Percentiles rank a stretch among this genome's conserved stretches.
These are phyloP conservation scores for Platerodrilus igneus DNA, from an alignment of 2,888 invertebrate species.

Conservation along the genomic window DNA sequence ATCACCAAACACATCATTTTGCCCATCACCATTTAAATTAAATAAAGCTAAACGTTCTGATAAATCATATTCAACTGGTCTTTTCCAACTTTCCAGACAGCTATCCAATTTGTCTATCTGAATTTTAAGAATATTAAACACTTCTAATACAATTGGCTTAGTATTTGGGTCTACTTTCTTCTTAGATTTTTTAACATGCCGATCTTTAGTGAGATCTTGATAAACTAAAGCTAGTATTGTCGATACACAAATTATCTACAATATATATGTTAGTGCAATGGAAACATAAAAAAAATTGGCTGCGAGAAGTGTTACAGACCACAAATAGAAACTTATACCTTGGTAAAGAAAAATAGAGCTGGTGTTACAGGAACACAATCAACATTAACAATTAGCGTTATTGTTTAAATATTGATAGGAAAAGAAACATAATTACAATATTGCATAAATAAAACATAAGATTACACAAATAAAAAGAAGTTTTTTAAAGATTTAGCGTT, in stretches of 20 bases:
- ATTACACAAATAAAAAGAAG: too few species aligned
- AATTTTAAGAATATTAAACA: constrained; percentile 34
- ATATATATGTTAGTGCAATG: too few species aligned
- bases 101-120: constrained; percentile 46
- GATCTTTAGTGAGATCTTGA: constrained; percentile 51
- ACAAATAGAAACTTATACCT: too few species aligned
- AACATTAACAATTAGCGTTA: too few species aligned
- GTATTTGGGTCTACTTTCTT: constrained; percentile 53
- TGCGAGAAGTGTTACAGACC: too few species aligned
- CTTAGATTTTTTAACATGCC: constrained; percentile 55
- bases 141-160: constrained; percentile 43
- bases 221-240: constrained; percentile 56
- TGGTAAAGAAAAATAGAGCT: too few species aligned
- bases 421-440: too few species aligned
- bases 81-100: constrained; percentile 49
- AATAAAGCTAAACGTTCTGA: constrained; percentile 47
- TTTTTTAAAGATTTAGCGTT: too few species aligned
- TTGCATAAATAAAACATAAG: too few species aligned
- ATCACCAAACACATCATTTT: constrained; percentile 48
- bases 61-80: constrained; percentile 41
- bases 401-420: too few species aligned
- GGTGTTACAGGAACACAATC: too few species aligned
- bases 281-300: too few species aligned
- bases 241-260: constrained; percentile 58
- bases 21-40: constrained; percentile 43